These are phyloP conservation scores for Enteromius treurensis DNA, from an alignment of 2,797 vertebrate species.

Conservation along the genomic window DNA sequence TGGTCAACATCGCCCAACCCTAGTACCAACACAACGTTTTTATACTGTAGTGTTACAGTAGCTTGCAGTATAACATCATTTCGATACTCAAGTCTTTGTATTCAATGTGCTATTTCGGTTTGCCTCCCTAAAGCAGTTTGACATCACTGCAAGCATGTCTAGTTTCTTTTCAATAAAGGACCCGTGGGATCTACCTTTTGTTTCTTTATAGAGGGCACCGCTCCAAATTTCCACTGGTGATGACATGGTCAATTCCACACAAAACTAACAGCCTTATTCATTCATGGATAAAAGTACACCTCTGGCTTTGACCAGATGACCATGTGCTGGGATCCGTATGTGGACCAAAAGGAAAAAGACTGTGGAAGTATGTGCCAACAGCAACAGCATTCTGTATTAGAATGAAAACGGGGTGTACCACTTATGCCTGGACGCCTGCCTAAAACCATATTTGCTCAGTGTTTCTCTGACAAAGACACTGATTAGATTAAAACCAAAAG, in stretches of 20 bases:
- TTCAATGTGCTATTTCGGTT: constrained; percentile 37
- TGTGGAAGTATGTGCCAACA: constrained; percentile 69
- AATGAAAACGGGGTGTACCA: constrained; percentile 60
- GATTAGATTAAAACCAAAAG: constrained; percentile 64
- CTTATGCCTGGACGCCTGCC: constrained; percentile 45
- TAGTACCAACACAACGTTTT: not conserved
- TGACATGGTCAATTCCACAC: constrained; percentile 63
- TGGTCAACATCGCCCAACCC: no score
- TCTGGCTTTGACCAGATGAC: constrained; percentile 63
- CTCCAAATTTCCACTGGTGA: constrained; percentile 66
- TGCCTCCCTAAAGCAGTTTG: constrained; percentile 53
- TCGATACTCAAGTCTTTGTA: constrained; percentile 31
- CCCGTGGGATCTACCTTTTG: constrained; percentile 22
- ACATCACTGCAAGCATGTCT: constrained; percentile 55
- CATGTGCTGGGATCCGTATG: constrained; percentile 61
- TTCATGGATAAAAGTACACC: constrained; percentile 69
- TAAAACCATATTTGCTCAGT: constrained; percentile 54
- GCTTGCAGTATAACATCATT: constrained; percentile 10
- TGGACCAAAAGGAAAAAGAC: constrained; percentile 60
- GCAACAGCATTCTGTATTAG: constrained; percentile 71
- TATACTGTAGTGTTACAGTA: not conserved
- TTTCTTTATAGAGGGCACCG: constrained; percentile 40
- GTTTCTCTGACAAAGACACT: constrained; percentile 51
- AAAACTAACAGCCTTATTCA: constrained; percentile 69
- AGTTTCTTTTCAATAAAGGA: constrained; percentile 8